Evolutionary conservation across 2,797 vertebrate species (phyloP), one percentile per base, ranked within the genome.

Genomic region (Nannoperca australis): DNA sequence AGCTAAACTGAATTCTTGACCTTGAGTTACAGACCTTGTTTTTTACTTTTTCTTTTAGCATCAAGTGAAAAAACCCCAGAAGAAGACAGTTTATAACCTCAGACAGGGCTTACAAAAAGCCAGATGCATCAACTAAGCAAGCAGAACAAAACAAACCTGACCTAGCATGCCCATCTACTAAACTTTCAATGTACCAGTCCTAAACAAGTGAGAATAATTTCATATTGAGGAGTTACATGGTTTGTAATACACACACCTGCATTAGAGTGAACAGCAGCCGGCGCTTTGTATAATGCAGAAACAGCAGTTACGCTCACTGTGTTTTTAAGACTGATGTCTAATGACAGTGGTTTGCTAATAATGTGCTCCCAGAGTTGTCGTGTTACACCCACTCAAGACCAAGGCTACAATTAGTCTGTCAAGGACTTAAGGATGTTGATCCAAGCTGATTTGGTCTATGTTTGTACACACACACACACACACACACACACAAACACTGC

Each of bases 321-420:
- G 47, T 27, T n/a, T 61, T 32, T 30, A 64, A 10, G 6, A n/a
- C 54, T 56, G 38, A 32, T 38, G 72, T 44, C 3, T 77, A 75
- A 80, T 85, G 67, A 78, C 56, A 64, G 73, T 62, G 73, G 30
- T 82, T 71, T 55, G 68, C 65, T 70, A 73, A 76, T 54, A 44
- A 78, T 30, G 50, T 40, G 30, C 44, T 64, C 47, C 50, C 20
- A 64, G 49, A 75, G 50, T 45, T 38, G 38, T 34, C 3, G 11
- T n/a, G 66, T 72, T 68, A 62, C 66, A 61, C 34, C 36, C 32
- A 58, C 62, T 77, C 53, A 44, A 70, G 73, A 38, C 30, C 30
- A 34, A 59, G 40, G 61, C 59, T 79, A 20, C 64, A 81, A 82
- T 85, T 71, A 85, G 27, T 45, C 72, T 68, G 63, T 73, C 64